A percentile compares a stretch with the other conserved stretches of the same genome.
Conservation (phyloP, 2,113 vertebrate genomes). For the Aepyceros melampus region DNA sequence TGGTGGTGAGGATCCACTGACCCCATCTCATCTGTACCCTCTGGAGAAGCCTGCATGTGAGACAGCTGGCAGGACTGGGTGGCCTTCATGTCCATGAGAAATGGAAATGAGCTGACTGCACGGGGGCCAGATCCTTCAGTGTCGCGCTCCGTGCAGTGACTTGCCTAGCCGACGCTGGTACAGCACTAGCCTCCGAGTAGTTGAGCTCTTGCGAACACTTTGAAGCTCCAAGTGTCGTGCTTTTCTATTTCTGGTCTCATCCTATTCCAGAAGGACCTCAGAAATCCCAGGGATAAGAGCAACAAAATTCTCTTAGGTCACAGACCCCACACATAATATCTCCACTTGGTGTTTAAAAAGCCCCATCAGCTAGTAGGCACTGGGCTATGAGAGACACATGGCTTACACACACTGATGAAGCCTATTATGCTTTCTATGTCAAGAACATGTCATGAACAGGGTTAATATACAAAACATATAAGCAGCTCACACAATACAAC, state of each 20-base stretch:
- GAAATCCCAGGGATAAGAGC: neutral
- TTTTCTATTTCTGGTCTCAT: neutral
- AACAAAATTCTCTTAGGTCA: neutral
- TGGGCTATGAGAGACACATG: neutral
- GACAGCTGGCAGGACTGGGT: neutral
- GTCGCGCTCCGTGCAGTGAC: accelerated
- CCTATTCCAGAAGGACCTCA: neutral
- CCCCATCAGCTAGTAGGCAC: neutral
- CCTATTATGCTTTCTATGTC: neutral
- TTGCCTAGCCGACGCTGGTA: neutral
- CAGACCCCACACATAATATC: neutral
- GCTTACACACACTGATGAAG: neutral
- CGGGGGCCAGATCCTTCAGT: neutral
- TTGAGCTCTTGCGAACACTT: neutral
- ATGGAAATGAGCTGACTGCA: no score
- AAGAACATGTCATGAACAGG: neutral
- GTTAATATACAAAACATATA: neutral
- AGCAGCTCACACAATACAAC: neutral
- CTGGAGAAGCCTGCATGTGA: accelerated
- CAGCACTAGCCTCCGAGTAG: neutral
- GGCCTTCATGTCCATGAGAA: neutral
- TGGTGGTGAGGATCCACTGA: neutral
- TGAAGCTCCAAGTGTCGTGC: neutral
- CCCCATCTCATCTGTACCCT: neutral
- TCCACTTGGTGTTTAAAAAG: neutral